Evolutionary conservation across 2,797 vertebrate species (phyloP), one percentile per base, ranked within the genome.

Genomic region (Anniella stebbinsi): DNA sequence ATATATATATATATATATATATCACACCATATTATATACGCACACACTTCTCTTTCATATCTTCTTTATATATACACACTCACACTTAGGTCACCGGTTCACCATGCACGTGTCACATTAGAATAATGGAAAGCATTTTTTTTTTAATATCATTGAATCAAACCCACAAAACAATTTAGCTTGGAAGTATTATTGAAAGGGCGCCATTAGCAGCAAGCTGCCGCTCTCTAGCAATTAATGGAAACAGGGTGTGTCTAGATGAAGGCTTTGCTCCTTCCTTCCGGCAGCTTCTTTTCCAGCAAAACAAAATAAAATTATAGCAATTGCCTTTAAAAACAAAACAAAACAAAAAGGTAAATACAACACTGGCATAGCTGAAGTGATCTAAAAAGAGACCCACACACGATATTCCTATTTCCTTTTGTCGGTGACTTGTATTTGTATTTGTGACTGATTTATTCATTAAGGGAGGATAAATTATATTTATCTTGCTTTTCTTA

Each of bases 121-220:
- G 97, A 98, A 98, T 99, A 99, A 99, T 99, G 98, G 98, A 98
- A 97, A 98, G 97, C 98, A 93, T 98, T 98, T 98, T 98, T 84
- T 67, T 98, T 97, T 97, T 98, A 97, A 98, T 99, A 98, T 98
- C 98, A 98, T 97, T 98, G 98, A 98, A 98, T 99, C 98, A 98
- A 98, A 99, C 98, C 98, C 98, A 97, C 98, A 98, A 98, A 98
- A 98, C 98, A 98, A 98, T 99, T 99, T 98, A 98, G 98, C 98
- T 97, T 97, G 98, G 97, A 98, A 98, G 98, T 98, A 98, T 98
- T 98, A 98, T 98, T 98, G 98, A 98, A 98, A 98, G 98, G 98
- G 98, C 98, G 97, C 98, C 98, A 98, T 98, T 98, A 98, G 98
- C 97, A 98, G 98, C 97, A 97, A 97, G 97, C 96, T 97, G 97